Evolutionary conservation across 2,113 vertebrate species (phyloP).

Genomic region (chimpanzee (Pan troglodytes)): NHGRI_mPanTro3-v2.1_pri NC_072398.2:220087501-220088000

Average conservation of each 20-base stretch:
- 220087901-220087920: not conserved
- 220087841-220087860: not conserved
- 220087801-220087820: too few relatives aligned
- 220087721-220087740: not conserved
- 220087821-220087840: accelerated
- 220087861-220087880: not conserved
- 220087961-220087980: not conserved
- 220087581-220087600: constrained; percentile 20
- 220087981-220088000: not conserved
- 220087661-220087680: accelerated
- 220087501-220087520: constrained; percentile 80
- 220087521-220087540: constrained; percentile 85
- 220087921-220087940: not conserved
- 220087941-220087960: not conserved
- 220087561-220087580: constrained; percentile 86
- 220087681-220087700: accelerated
- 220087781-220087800: too few relatives aligned
- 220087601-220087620: not conserved
- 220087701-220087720: accelerated
- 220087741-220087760: not conserved
- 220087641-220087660: not conserved
- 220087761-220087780: accelerated
- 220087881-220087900: not conserved
- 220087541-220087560: constrained; percentile 85
- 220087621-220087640: not conserved